These are phyloP conservation scores for Ylistrum balloti DNA, from an alignment of 1,140 invertebrate genomes.

Conservation along the genomic window DNA sequence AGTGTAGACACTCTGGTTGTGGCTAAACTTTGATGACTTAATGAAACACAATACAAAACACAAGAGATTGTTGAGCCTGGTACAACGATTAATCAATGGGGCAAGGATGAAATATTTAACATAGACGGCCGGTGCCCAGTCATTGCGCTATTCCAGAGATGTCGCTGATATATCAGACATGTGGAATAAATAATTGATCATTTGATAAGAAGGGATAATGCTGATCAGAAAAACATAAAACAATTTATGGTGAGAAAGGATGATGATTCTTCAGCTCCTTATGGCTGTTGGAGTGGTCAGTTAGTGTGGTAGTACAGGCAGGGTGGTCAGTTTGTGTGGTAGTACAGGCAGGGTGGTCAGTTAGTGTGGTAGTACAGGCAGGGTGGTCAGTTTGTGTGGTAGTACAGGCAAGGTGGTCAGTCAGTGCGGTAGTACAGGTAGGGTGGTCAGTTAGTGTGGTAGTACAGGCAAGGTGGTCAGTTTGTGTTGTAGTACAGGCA, in stretches of 20 bases:
- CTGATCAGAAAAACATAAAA: conserved; percentile 21
- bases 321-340: not conserved
- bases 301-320: too few relatives aligned
- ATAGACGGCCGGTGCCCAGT: conserved; percentile 23
- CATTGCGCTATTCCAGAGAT: not conserved
- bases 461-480: too few relatives aligned
- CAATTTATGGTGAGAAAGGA: not conserved
- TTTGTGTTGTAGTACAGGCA: too few relatives aligned
- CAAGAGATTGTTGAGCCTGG: not conserved
- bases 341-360: too few relatives aligned
- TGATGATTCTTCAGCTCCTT: not conserved
- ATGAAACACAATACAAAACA: conserved; percentile 36
- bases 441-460: too few relatives aligned
- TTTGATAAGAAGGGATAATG: conserved; percentile 39
- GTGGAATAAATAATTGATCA: conserved; percentile 28
- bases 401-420: too few relatives aligned
- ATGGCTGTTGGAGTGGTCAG: too few relatives aligned
- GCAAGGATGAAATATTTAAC: conserved; percentile 14
- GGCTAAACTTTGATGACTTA: conserved; percentile 34
- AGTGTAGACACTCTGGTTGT: not conserved
- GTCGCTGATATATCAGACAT: conserved; percentile 33
- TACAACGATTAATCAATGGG: conserved; percentile 3
- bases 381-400: too few relatives aligned
- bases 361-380: too few relatives aligned
- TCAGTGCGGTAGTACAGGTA: too few relatives aligned